phyloP scores from a whole-genome alignment of 2,888 invertebrate species.

The Glyphotaelius pellucidus region DNA sequence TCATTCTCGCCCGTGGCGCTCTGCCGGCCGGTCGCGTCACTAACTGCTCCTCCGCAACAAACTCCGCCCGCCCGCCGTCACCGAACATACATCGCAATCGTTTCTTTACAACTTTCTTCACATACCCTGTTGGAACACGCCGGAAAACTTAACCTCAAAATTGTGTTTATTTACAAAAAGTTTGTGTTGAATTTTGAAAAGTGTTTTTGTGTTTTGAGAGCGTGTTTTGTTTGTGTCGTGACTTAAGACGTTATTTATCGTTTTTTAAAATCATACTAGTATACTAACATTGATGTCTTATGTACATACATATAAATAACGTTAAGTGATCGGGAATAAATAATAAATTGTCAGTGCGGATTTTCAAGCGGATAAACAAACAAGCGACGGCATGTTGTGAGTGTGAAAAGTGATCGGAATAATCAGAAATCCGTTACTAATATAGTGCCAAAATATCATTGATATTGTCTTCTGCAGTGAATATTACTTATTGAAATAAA shows the following conservation, averaged over 20 bases:
- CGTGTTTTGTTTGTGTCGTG: constrained; percentile 42
- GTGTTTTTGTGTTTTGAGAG: constrained; percentile 50
- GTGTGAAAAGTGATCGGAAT: constrained; percentile 33
- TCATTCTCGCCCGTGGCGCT: constrained; percentile 63
- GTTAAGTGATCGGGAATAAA: constrained; percentile 17
- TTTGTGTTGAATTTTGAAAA: constrained; percentile 41
- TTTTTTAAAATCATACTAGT: background rate
- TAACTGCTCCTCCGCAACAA: constrained; percentile 37
- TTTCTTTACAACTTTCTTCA: constrained; percentile 20
- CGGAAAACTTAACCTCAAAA: constrained; percentile 53
- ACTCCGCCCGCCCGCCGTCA: background rate
- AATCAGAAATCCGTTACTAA: constrained; percentile 23
- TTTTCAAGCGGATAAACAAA: constrained; percentile 25
- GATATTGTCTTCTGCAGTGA: constrained; percentile 10
- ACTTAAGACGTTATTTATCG: background rate
- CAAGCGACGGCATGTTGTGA: constrained; percentile 46
- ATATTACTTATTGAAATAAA: background rate
- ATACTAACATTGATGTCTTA: constrained; percentile 31
- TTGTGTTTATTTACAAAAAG: constrained; percentile 31
- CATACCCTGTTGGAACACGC: constrained; percentile 3
- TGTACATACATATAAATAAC: background rate
- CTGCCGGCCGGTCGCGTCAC: constrained; percentile 61
- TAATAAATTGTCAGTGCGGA: constrained; percentile 10
- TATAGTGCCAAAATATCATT: constrained; percentile 45
- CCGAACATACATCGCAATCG: background rate